Percentiles rank a stretch among this genome's conserved stretches.
Evolutionary conservation across 2,113 vertebrate species (phyloP).

Genomic region (Anguilla japonica): DNA sequence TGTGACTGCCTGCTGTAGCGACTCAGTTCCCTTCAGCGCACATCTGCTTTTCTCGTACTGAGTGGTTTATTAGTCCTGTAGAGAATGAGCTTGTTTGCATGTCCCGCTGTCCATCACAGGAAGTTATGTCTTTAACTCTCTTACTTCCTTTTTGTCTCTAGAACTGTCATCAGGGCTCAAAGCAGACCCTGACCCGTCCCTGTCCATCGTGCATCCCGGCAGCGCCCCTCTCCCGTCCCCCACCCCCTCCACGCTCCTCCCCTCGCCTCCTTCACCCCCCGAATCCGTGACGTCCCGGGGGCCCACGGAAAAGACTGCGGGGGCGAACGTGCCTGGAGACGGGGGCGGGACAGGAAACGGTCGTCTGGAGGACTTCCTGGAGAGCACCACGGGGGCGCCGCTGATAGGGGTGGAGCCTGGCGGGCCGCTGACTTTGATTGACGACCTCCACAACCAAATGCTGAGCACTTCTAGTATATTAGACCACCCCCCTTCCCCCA

Average conservation of each 20-base stretch:
- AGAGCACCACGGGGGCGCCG: conserved; percentile 83
- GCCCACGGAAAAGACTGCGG: not conserved
- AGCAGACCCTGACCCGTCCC: conserved; percentile 69
- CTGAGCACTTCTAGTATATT: conserved; percentile 94
- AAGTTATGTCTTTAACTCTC: not conserved
- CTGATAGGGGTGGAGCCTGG: conserved; percentile 79
- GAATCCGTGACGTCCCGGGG: conserved; percentile 50
- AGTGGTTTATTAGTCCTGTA: no score
- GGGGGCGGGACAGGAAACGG: conserved; percentile 52
- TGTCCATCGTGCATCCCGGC: conserved; percentile 63
- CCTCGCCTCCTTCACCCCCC: conserved; percentile 57
- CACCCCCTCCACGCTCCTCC: conserved; percentile 54
- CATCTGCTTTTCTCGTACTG: no score
- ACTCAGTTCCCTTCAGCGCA: no score
- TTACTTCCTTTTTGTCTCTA: conserved; percentile 33
- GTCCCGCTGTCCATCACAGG: not conserved
- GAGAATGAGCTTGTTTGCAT: not conserved
- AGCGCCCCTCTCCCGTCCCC: conserved; percentile 58
- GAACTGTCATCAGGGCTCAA: conserved; percentile 68
- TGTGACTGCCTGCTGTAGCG: not conserved
- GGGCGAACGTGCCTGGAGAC: conserved; percentile 15
- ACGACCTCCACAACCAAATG: conserved; percentile 95
- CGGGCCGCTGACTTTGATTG: conserved; percentile 83
- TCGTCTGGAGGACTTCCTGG: conserved; percentile 91
- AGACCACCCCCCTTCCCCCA: conserved; percentile 89